Base-by-base conservation (phyloP, 2,113 vertebrate species). In the Notothenia rossii region DNA sequence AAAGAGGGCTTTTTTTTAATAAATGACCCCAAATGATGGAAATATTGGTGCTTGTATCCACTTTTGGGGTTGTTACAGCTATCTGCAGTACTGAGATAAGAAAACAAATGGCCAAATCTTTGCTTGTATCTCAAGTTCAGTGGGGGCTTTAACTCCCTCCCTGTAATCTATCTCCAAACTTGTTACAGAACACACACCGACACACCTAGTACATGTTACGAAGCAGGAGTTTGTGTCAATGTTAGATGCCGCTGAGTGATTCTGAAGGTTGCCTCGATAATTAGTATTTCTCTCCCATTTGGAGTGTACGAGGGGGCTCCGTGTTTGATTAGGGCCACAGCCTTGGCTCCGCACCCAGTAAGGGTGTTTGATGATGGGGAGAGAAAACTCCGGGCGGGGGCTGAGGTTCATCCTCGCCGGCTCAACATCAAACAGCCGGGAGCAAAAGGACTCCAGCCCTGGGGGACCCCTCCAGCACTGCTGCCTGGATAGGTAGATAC, bases 391-490 rank as follows among this genome's bases (percentile, higher is more conserved):
- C 7, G 36, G 36, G 89, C 74, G 80, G 82, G 80, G 88, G 89
- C 82, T 85, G 78, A 87, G 87, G 87, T 86, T 93, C 89, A 92
- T 89, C 90, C 84, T 53, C 13, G 43, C 68, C 64, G 69, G 87
- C 88, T 92, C 88, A 83, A 93, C 91, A 91, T 93, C 92, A 93
- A 93, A 93, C 88, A 91, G 90, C 91, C 87, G 12, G 83, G 79
- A 91, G 92, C 89, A 40, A 81, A 89, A 92, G 90, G 87, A 90
- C 79, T 83, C 20, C 50, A 82, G 88, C 88, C 92, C 91, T 88
- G 83, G 55, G 88, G 92, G 91, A 87, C 66, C 82, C 90, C 86
- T 81, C 70, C 83, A 89, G 86, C 90, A 75, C 75, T 63, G 75
- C 74, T 86, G 88, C 87, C 79, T 78, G 83, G 85, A 86, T 88